Conservation (phyloP, 2,113 vertebrate species). For the Puntigrus tetrazona region DNA sequence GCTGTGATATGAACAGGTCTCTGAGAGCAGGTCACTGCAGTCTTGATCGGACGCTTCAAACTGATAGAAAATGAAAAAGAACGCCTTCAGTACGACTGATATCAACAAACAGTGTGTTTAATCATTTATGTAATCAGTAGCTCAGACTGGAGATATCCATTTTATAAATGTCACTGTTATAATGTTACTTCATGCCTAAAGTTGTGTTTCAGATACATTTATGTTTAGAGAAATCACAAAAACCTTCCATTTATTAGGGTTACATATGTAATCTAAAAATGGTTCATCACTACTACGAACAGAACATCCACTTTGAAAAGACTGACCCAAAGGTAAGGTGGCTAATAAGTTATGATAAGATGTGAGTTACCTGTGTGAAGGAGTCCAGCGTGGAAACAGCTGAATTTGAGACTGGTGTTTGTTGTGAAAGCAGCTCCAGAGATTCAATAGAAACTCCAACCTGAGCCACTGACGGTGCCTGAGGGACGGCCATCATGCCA, state of each 20-base stretch:
- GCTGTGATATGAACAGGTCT: too few relatives aligned
- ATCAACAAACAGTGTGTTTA: not conserved
- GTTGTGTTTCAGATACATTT: not conserved
- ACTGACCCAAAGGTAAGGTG: not conserved
- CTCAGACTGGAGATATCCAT: not conserved
- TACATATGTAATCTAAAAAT: not conserved
- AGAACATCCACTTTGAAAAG: not conserved
- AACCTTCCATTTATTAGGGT: not conserved
- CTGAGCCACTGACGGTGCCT: conserved; percentile 85
- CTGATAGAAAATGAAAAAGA: not conserved
- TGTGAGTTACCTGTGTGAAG: conserved; percentile 82
- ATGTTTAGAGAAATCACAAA: not conserved
- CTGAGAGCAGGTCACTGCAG: too few relatives aligned
- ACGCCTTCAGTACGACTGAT: not conserved
- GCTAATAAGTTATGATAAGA: not conserved
- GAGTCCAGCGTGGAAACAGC: conserved; percentile 88
- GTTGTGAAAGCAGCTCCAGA: conserved; percentile 87
- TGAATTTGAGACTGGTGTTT: conserved; percentile 87
- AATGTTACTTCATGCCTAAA: not conserved
- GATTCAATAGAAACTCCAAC: conserved; percentile 94
- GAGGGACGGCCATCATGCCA: conserved; percentile 80
- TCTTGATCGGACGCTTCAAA: too few relatives aligned
- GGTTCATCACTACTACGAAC: not conserved
- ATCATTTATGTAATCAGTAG: not conserved
- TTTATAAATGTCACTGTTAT: not conserved